Evolutionary conservation across 1,140 invertebrate species (phyloP).

Genomic region (Halictus rubicundus): DNA sequence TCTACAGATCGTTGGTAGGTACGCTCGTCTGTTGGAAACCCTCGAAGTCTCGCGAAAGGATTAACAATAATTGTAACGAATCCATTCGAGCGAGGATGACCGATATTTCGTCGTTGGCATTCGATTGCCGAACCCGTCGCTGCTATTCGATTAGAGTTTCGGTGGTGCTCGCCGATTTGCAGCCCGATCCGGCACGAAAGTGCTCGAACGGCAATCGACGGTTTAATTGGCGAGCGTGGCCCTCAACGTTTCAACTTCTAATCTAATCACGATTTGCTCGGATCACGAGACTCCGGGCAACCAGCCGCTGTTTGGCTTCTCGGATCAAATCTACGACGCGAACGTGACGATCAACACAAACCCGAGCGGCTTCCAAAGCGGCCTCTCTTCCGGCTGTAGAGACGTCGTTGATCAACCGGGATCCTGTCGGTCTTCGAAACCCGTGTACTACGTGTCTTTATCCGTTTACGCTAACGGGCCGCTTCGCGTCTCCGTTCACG

Average conservation of each 20-base stretch:
- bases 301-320: slow-evolving; percentile 11
- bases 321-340: background rate
- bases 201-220: background rate
- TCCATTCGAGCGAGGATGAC: background rate
- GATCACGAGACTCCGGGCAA: slow-evolving; percentile 3
- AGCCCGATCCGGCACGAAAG: background rate
- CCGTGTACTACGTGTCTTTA: background rate
- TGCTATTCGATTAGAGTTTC: slow-evolving; percentile 1
- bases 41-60: too few species aligned
- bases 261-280: slow-evolving; percentile 42
- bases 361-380: slow-evolving; percentile 20
- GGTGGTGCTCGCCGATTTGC: background rate
- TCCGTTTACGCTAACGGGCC: slow-evolving; percentile 9
- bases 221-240: slow-evolving; percentile 38
- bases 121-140: background rate
- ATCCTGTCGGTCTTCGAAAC: background rate
- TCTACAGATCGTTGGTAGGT: too few species aligned
- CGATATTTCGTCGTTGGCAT: background rate
- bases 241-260: slow-evolving; percentile 35
- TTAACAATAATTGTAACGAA: background rate
- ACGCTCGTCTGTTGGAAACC: too few species aligned
- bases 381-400: background rate
- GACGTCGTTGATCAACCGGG: background rate
- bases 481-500: background rate
- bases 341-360: background rate